phyloP scores from a whole-genome alignment of 2,888 invertebrate genomes.

The Lithophane socia region DNA sequence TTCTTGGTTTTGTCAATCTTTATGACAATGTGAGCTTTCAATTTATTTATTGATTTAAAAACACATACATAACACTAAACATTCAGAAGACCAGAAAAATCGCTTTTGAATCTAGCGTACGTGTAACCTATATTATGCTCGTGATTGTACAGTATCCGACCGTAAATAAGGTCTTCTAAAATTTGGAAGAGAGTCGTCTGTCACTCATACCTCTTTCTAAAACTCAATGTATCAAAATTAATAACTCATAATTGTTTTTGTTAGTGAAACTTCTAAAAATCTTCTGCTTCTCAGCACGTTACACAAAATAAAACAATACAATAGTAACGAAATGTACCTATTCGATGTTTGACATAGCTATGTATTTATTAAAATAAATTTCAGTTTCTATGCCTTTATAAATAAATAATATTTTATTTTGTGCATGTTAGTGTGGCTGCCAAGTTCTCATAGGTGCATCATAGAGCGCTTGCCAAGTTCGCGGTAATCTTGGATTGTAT shows the following conservation, averaged over 20 bases:
- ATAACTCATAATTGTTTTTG: no score
- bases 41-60: neutral
- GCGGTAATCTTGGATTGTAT: constrained; percentile 42
- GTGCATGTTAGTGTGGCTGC: constrained; percentile 26
- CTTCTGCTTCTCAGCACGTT: neutral
- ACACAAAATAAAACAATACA: constrained; percentile 33
- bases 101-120: neutral
- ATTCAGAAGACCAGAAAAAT: neutral
- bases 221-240: neutral
- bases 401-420: constrained; percentile 24
- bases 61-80: neutral
- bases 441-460: constrained; percentile 50
- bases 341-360: constrained; percentile 32
- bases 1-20: no score
- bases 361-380: constrained; percentile 36
- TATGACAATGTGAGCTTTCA: neutral
- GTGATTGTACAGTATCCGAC: no score
- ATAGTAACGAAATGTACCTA: constrained; percentile 26
- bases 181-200: no score
- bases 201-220: neutral
- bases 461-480: constrained; percentile 46
- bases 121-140: no score
- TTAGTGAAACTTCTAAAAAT: constrained; percentile 37
- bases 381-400: constrained; percentile 32
- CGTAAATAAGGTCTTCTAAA: no score